phyloP scores from a whole-genome alignment of 2,113 vertebrate species.

The Strix aluco region DNA sequence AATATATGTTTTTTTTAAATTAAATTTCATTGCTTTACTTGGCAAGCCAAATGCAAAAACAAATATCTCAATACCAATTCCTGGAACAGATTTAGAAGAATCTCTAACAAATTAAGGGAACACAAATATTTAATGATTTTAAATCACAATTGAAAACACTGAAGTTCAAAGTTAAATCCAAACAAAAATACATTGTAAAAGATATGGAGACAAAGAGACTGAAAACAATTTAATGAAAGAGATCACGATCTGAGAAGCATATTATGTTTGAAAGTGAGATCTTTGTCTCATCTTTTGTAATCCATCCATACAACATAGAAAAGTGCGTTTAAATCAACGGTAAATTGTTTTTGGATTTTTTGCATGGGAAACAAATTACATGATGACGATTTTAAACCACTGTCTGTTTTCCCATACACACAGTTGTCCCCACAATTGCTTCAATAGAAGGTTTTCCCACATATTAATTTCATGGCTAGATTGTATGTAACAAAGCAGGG shows the following conservation, averaged over 20 bases:
- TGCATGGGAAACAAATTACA: neutral
- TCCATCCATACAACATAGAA: neutral
- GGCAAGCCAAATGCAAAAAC: slow-evolving; percentile 26
- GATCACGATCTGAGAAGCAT: neutral
- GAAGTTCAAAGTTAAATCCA: slow-evolving; percentile 19
- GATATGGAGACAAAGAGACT: neutral
- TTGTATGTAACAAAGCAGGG: neutral
- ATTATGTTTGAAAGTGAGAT: neutral
- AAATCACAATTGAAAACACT: slow-evolving; percentile 12
- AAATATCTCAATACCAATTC: slow-evolving; percentile 14
- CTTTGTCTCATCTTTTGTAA: slow-evolving; percentile 4
- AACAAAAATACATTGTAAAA: neutral
- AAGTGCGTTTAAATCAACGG: neutral
- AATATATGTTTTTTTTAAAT: neutral
- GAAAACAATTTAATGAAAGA: slow-evolving; percentile 16
- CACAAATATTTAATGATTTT: slow-evolving; percentile 22
- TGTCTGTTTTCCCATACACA: neutral
- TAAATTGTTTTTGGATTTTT: neutral
- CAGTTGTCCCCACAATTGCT: neutral
- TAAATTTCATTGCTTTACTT: slow-evolving; percentile 42
- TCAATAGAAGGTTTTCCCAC: neutral
- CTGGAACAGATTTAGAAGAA: slow-evolving; percentile 29
- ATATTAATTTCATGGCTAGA: neutral
- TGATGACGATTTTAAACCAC: neutral
- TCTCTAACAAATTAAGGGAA: slow-evolving; percentile 24